These are phyloP conservation scores for Oncorhynchus masou DNA, from an alignment of 2,113 vertebrate species.

Conservation along the genomic window DNA sequence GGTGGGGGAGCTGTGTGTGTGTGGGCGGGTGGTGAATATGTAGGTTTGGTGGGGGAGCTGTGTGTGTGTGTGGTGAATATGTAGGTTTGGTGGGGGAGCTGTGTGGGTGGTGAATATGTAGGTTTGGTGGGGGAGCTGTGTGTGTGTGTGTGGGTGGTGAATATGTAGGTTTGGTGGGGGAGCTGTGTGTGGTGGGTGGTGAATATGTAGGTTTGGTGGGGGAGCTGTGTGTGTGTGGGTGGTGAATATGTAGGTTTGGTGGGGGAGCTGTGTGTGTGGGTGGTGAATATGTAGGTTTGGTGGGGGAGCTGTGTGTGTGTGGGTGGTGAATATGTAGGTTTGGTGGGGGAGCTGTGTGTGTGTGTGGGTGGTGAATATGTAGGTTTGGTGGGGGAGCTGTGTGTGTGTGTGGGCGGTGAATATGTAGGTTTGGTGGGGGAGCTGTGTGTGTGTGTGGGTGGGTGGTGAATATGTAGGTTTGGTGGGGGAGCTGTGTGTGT, in stretches of 20 bases:
- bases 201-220: too few species aligned
- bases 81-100: too few species aligned
- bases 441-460: slow-evolving; percentile 49
- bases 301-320: slow-evolving; percentile 31
- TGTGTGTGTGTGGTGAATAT: slow-evolving; percentile 53
- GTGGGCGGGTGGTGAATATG: slow-evolving; percentile 37
- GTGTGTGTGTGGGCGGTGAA: slow-evolving; percentile 48
- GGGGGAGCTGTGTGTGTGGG: slow-evolving; percentile 36
- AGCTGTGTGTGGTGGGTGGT: slow-evolving; percentile 40
- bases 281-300: too few species aligned
- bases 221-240: slow-evolving; percentile 37
- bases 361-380: slow-evolving; percentile 42
- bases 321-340: slow-evolving; percentile 27
- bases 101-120: slow-evolving; percentile 40
- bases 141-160: slow-evolving; percentile 50
- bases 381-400: not conserved
- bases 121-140: not conserved
- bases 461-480: slow-evolving; percentile 21
- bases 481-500: slow-evolving; percentile 32
- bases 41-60: not conserved
- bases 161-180: not conserved
- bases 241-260: slow-evolving; percentile 6
- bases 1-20: slow-evolving; percentile 32
- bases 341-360: slow-evolving; percentile 24
- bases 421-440: not conserved